These are phyloP conservation scores for Proisotoma minuta DNA, from an alignment of 2,888 invertebrate species.

Conservation along the genomic window DNA sequence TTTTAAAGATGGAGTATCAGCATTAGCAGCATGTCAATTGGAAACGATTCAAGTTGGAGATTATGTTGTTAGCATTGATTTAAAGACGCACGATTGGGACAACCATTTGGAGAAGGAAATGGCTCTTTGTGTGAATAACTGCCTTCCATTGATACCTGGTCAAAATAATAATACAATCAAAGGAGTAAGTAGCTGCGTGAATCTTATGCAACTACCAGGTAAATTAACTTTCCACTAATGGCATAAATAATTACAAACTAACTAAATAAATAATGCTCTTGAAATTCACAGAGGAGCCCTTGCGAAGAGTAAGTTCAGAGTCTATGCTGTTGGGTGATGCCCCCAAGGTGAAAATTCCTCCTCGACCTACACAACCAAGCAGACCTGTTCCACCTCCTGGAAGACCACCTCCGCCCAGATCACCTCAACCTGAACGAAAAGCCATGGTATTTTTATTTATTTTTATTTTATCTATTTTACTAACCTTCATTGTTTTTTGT, in stretches of 20 bases:
- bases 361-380: constrained; percentile 55
- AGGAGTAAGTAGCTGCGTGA: constrained; percentile 35
- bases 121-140: constrained; percentile 75
- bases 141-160: constrained; percentile 61
- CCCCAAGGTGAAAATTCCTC: constrained; percentile 48
- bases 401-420: constrained; percentile 54
- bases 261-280: background rate
- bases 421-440: constrained; percentile 48
- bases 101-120: constrained; percentile 76
- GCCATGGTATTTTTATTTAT: too few relatives aligned
- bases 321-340: constrained; percentile 39
- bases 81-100: constrained; percentile 83
- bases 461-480: too few relatives aligned
- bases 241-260: background rate
- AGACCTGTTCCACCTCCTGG: constrained; percentile 53
- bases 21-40: constrained; percentile 64
- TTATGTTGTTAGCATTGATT: constrained; percentile 61
- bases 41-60: constrained; percentile 54
- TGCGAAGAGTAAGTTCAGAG: constrained; percentile 32
- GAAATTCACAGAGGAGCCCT: constrained; percentile 15
- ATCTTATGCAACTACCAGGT: constrained; percentile 43
- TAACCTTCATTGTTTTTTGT: background rate
- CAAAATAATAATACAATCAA: constrained; percentile 41
- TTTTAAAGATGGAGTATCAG: constrained; percentile 83
- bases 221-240: constrained; percentile 6